Percentiles rank a stretch among this genome's conserved stretches.
Evolutionary conservation across 2,888 invertebrate genomes (phyloP).

Genomic region (Drosophila gaucha): DNA sequence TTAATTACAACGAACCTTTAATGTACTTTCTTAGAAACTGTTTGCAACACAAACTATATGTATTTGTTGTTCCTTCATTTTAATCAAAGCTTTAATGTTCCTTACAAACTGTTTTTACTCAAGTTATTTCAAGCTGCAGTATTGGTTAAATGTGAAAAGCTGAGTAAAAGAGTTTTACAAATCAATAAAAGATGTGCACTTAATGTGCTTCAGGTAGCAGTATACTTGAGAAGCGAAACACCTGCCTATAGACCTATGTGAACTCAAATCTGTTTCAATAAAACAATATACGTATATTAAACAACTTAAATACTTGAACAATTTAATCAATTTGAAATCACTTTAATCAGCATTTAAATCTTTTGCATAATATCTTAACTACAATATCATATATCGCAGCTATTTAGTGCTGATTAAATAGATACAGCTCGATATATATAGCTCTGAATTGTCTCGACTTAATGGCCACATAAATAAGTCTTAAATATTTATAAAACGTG

Average conservation of each 20-base stretch:
- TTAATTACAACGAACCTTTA: too few species aligned
- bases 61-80: too few species aligned
- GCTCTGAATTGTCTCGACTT: conserved; percentile 22
- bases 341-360: conserved; percentile 3
- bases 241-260: not conserved
- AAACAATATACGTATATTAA: not conserved
- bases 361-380: not conserved
- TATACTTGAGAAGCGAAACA: not conserved
- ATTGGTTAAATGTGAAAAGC: too few species aligned
- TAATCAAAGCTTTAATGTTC: not conserved
- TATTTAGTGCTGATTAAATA: conserved; percentile 20
- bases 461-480: conserved; percentile 38
- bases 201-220: not conserved
- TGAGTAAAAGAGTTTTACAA: not conserved
- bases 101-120: not conserved
- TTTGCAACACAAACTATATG: too few species aligned
- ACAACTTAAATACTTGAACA: not conserved
- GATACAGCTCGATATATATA: not conserved
- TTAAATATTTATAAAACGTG: conserved; percentile 51
- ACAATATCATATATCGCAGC: conserved; percentile 26
- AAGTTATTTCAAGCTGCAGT: too few species aligned
- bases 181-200: not conserved
- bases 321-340: conserved; percentile 4
- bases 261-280: not conserved
- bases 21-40: too few species aligned